Conservation (phyloP, 2,113 vertebrate genomes). For the Hippocampus mohnikei region DNA sequence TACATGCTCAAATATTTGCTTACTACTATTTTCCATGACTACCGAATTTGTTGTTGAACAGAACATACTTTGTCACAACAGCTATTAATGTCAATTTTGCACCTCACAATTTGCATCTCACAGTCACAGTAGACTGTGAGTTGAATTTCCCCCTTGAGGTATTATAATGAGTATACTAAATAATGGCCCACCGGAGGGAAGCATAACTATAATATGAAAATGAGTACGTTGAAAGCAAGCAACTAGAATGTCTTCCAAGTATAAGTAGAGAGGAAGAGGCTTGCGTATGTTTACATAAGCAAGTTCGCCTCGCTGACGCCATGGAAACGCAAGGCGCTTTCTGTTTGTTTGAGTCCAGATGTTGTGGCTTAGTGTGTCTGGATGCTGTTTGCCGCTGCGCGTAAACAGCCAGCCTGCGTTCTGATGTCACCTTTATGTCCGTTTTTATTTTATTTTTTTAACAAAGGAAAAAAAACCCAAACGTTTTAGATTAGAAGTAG, state of each 20-base stretch:
- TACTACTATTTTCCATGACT: no score
- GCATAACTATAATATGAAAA: neutral
- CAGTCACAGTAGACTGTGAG: neutral
- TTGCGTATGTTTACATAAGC: neutral
- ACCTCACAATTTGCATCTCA: no score
- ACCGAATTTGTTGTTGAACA: no score
- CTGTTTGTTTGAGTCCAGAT: slow-evolving; percentile 39
- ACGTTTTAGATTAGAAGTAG: neutral
- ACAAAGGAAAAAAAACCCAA: neutral
- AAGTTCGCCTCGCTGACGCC: slow-evolving; percentile 8
- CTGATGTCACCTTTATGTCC: neutral
- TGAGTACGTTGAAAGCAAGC: neutral
- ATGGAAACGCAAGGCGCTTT: slow-evolving; percentile 29
- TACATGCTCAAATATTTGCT: no score
- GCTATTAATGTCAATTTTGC: no score
- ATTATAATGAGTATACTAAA: neutral
- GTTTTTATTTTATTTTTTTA: neutral
- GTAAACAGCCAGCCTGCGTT: neutral
- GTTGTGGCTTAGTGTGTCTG: slow-evolving; percentile 11
- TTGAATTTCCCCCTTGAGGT: neutral
- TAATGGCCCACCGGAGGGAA: neutral
- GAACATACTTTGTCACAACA: no score
- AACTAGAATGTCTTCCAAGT: neutral
- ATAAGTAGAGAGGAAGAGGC: neutral
- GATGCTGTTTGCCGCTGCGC: neutral